Conservation (phyloP, 2,113 vertebrate genomes). For the Oreochromis spilurus region DNA sequence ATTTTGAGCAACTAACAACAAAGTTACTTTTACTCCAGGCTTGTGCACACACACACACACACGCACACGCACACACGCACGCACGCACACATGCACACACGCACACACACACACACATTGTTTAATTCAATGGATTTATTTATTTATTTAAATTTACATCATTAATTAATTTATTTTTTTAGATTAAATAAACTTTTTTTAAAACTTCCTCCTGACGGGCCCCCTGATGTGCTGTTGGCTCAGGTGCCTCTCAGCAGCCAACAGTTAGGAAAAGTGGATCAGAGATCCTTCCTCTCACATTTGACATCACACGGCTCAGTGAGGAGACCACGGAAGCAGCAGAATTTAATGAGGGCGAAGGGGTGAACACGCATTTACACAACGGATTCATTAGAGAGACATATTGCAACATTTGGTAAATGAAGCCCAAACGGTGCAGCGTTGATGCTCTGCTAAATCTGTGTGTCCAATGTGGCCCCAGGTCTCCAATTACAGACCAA, state of each 20-base stretch:
- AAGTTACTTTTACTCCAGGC: not conserved
- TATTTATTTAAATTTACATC: not conserved
- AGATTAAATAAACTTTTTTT: not conserved
- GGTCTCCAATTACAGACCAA: conserved; percentile 50
- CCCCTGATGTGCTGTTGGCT: not conserved
- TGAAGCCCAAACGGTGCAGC: not conserved
- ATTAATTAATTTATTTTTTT: not conserved
- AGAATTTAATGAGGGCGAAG: conserved; percentile 29
- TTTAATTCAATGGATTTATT: not conserved
- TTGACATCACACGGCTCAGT: not conserved
- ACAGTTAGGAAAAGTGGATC: not conserved
- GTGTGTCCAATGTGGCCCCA: not conserved
- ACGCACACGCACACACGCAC: not conserved
- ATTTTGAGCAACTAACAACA: not conserved
- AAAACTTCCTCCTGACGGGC: not conserved
- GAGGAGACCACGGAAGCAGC: not conserved
- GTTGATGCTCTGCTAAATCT: not conserved
- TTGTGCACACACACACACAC: accelerated
- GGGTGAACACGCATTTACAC: conserved; percentile 20
- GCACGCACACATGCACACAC: accelerated
- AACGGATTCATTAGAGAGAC: conserved; percentile 30
- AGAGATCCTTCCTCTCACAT: not conserved
- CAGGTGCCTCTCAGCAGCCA: not conserved
- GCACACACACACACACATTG: not conserved
- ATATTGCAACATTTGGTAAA: conserved; percentile 12